Evolutionary conservation across 2,113 vertebrate species (phyloP).

Genomic region (Nyctereutes procyonoides): DNA sequence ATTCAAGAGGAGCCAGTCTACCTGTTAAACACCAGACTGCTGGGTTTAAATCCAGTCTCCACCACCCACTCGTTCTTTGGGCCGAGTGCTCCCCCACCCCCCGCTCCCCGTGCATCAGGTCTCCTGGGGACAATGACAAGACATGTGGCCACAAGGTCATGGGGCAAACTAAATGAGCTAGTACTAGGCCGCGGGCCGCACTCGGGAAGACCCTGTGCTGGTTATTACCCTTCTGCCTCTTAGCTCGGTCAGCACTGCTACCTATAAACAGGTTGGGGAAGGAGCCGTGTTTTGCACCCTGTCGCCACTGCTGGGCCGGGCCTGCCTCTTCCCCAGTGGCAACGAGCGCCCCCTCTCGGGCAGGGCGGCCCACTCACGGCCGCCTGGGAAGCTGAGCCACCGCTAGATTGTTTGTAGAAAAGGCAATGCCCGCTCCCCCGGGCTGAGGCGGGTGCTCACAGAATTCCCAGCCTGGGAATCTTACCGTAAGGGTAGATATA

Average conservation of each 20-base stretch:
- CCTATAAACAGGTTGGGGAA: too few species aligned
- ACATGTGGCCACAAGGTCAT: rapidly evolving
- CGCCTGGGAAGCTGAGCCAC: not conserved
- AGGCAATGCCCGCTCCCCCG: not conserved
- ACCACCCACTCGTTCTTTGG: not conserved
- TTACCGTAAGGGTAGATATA: conserved; percentile 80
- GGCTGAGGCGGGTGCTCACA: conserved; percentile 63
- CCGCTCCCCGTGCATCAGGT: not conserved
- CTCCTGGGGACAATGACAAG: not conserved
- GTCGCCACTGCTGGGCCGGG: not conserved
- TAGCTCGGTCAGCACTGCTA: not conserved
- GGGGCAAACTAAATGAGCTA: not conserved
- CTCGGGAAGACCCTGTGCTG: not conserved
- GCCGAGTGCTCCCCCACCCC: not conserved
- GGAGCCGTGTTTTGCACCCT: not conserved
- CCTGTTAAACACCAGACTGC: not conserved
- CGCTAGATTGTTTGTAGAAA: not conserved
- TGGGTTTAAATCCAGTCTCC: not conserved
- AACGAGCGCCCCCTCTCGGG: not conserved
- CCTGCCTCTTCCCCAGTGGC: not conserved
- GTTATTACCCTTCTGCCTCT: not conserved
- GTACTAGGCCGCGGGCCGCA: not conserved
- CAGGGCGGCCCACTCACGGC: not conserved
- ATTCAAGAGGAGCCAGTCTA: not conserved
- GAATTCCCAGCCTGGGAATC: conserved; percentile 58